phyloP scores from a whole-genome alignment of 2,888 invertebrate genomes.

The Eupithecia abbreviata region DNA sequence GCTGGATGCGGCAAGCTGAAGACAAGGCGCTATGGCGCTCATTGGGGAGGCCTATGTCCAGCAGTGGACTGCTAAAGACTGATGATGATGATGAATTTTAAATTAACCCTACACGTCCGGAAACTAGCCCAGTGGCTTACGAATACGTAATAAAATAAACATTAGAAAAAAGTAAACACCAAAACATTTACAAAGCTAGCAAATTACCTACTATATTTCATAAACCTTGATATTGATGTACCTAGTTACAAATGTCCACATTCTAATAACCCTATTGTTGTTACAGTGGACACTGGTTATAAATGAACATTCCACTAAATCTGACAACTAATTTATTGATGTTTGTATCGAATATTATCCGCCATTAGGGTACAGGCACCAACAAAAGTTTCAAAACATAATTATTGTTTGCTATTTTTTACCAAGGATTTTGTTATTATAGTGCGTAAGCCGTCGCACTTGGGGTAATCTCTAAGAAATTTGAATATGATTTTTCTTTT shows the following conservation, averaged over 20 bases:
- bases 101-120: not conserved
- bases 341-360: slow-evolving; percentile 18
- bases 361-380: slow-evolving; percentile 15
- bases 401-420: not conserved
- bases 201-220: slow-evolving; percentile 6
- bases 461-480: too few species aligned
- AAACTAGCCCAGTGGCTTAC: not conserved
- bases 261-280: slow-evolving; percentile 15
- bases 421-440: too few species aligned
- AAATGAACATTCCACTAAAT: slow-evolving; percentile 18
- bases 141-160: not conserved
- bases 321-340: slow-evolving; percentile 17
- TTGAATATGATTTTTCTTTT: too few species aligned
- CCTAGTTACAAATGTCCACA: slow-evolving; percentile 1
- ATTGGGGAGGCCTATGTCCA: too few species aligned
- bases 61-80: too few species aligned
- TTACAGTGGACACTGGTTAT: not conserved
- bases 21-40: too few species aligned
- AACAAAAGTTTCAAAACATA: not conserved
- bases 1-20: too few species aligned
- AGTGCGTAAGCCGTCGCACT: too few species aligned
- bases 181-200: not conserved
- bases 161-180: not conserved
- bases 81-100: not conserved
- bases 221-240: slow-evolving; percentile 4